Conservation (phyloP, 2,113 vertebrate species). For the Procavia capensis region DNA sequence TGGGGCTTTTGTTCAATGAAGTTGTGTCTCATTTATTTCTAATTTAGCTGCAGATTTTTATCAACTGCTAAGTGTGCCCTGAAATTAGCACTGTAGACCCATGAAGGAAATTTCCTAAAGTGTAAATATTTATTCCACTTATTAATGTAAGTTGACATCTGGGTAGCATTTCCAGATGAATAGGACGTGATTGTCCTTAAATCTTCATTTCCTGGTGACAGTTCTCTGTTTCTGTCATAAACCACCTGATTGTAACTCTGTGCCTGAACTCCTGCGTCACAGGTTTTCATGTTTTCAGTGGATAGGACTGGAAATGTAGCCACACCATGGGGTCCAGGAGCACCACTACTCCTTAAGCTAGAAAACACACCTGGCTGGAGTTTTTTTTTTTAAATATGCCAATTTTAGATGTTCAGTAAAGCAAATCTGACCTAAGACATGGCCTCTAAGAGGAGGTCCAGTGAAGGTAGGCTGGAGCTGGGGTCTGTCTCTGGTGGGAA, state of each 20-base stretch:
- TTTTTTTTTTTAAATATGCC: not conserved
- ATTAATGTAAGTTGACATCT: constrained; percentile 49
- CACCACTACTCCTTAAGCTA: constrained; percentile 49
- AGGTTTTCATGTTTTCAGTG: constrained; percentile 49
- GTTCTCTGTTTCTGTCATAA: constrained; percentile 57
- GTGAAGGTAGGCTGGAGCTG: not conserved
- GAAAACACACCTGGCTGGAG: constrained; percentile 42
- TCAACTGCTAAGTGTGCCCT: constrained; percentile 42
- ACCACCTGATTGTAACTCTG: constrained; percentile 72
- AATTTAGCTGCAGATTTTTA: constrained; percentile 54
- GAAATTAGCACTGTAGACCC: constrained; percentile 71
- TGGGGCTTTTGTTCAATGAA: constrained; percentile 48
- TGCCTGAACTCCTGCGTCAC: constrained; percentile 33
- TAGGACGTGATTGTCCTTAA: constrained; percentile 73
- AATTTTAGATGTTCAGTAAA: constrained; percentile 18
- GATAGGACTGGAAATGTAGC: constrained; percentile 43
- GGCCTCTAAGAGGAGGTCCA: not conserved
- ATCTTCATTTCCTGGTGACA: constrained; percentile 46
- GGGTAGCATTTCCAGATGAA: constrained; percentile 60
- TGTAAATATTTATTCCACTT: constrained; percentile 68
- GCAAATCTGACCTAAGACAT: not conserved
- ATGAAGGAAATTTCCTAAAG: constrained; percentile 65
- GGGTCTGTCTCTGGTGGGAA: fast-evolving
- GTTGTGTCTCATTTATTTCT: constrained; percentile 60
- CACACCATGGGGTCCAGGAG: constrained; percentile 51